These are phyloP conservation scores for Menidia beryllina DNA, from an alignment of 2,113 vertebrate species.

Conservation along the genomic window DNA sequence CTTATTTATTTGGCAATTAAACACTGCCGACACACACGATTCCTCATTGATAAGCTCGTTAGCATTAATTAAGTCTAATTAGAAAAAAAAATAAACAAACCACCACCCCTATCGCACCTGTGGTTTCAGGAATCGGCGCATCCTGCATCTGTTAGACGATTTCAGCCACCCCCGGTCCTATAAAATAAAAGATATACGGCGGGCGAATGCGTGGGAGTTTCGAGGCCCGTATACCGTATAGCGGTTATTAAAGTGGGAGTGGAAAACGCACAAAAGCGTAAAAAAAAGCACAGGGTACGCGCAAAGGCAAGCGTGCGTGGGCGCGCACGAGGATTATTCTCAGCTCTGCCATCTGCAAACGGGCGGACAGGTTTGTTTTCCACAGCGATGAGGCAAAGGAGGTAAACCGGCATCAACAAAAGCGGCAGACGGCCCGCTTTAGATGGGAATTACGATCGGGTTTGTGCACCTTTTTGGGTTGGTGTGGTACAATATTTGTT, in stretches of 20 bases:
- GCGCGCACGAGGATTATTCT: constrained; percentile 64
- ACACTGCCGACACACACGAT: constrained; percentile 71
- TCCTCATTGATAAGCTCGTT: constrained; percentile 67
- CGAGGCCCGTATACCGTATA: constrained; percentile 20
- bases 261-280: constrained; percentile 9
- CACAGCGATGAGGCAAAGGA: constrained; percentile 41
- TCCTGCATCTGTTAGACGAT: neutral
- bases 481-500: constrained; percentile 4
- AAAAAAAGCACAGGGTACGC: constrained; percentile 11
- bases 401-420: constrained; percentile 40
- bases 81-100: constrained; percentile 52
- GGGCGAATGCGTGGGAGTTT: constrained; percentile 41
- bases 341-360: constrained; percentile 63
- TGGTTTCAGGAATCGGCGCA: constrained; percentile 19
- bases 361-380: constrained; percentile 64
- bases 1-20: constrained; percentile 76
- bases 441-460: constrained; percentile 34
- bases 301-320: constrained; percentile 48
- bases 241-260: constrained; percentile 47
- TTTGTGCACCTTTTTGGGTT: constrained; percentile 17
- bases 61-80: constrained; percentile 72
- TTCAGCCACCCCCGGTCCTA: neutral
- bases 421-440: constrained; percentile 33
- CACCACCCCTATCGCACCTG: constrained; percentile 70
- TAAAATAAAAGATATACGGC: constrained; percentile 7